Percentiles rank a stretch among this genome's conserved stretches.
These are phyloP conservation scores for Merops nubicus DNA, from an alignment of 2,113 vertebrate species.

Conservation along the genomic window DNA sequence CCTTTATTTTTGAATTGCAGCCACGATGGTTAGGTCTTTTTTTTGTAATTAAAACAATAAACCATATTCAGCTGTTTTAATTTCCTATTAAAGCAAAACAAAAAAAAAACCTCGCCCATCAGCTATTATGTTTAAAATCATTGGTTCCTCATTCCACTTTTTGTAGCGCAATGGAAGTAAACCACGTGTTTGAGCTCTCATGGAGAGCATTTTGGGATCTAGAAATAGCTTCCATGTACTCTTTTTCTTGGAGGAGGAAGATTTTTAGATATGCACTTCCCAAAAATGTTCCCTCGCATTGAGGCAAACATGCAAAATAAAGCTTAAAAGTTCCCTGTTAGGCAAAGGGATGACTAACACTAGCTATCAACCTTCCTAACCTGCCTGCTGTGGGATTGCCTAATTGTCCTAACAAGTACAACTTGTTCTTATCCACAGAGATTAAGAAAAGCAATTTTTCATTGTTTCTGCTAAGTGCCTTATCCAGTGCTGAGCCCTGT, in stretches of 20 bases:
- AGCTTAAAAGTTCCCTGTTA: not conserved
- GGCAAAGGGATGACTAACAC: not conserved
- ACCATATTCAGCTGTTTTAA: not conserved
- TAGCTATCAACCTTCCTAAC: not conserved
- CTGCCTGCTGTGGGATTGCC: not conserved
- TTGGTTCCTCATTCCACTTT: not conserved
- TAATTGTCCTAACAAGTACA: not conserved
- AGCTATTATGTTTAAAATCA: not conserved
- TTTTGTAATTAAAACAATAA: not conserved
- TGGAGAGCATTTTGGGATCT: not conserved
- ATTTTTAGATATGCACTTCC: not conserved
- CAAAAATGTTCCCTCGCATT: not conserved
- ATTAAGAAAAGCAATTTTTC: not conserved
- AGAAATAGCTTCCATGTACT: not conserved
- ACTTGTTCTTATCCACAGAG: not conserved
- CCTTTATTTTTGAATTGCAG: not conserved
- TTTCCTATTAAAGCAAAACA: not conserved
- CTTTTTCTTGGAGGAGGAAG: not conserved
- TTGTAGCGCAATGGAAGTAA: not conserved
- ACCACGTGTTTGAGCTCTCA: not conserved
- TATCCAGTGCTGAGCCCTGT: accelerated
- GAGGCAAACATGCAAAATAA: not conserved
- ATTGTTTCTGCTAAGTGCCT: accelerated
- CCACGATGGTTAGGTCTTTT: not conserved
- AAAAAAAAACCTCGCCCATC: not conserved